Percentiles rank a stretch among this genome's conserved stretches.
These are phyloP conservation scores for Chymomyza fuscimana DNA, from an alignment of 2,888 invertebrate species.

Conservation along the genomic window DNA sequence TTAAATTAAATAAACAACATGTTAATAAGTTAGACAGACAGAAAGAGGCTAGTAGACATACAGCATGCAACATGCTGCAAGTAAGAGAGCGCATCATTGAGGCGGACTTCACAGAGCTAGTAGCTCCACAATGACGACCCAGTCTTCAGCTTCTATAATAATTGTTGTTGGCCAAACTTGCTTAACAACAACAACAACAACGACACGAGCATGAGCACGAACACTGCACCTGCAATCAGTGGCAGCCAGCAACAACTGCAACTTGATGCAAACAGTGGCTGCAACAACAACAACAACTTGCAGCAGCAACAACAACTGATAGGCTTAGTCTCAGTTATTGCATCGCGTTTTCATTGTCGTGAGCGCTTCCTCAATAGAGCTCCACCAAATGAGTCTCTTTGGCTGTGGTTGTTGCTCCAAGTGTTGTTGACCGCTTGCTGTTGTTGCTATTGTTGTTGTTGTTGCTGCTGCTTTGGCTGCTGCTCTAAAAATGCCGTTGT, in stretches of 20 bases:
- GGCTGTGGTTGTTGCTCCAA: conserved; percentile 37
- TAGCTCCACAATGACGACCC: neutral
- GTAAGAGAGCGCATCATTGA: conserved; percentile 15
- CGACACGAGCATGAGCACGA: neutral
- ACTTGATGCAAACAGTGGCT: conserved; percentile 26
- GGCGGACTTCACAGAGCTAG: neutral
- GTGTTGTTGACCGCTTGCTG: conserved; percentile 63
- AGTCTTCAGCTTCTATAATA: neutral
- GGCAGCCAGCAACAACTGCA: neutral
- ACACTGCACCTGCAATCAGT: neutral
- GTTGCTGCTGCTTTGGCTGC: conserved; percentile 54
- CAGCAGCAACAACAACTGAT: conserved; percentile 1
- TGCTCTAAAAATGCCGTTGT: conserved; percentile 62
- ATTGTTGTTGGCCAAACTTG: neutral
- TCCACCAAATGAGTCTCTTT: neutral
- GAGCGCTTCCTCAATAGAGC: conserved; percentile 51
- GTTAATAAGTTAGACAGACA: conserved; percentile 55
- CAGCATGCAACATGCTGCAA: conserved; percentile 22
- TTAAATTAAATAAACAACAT: conserved; percentile 72
- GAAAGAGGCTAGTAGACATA: conserved; percentile 50
- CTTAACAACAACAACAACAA: neutral
- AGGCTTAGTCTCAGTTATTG: neutral
- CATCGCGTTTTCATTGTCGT: conserved; percentile 14
- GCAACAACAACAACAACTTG: conserved; percentile 23
- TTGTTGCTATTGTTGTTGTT: conserved; percentile 45